Conservation (phyloP, 2,113 vertebrate genomes). For the Corythoichthys haematopterus region DNA sequence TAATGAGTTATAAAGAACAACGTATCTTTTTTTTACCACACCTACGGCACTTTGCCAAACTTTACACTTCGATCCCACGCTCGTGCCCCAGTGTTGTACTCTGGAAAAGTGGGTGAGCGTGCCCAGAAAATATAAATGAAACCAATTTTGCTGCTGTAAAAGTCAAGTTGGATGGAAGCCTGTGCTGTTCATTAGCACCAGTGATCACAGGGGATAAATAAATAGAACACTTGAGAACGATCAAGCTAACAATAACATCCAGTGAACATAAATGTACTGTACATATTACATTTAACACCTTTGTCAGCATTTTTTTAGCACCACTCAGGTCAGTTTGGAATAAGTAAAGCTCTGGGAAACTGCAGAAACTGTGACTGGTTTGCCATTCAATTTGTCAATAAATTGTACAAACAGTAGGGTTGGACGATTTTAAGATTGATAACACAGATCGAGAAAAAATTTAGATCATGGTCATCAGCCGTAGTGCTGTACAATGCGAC, state of each 20-base stretch:
- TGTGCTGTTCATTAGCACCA: constrained; percentile 25
- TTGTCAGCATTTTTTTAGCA: constrained; percentile 2
- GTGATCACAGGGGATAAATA: constrained; percentile 23
- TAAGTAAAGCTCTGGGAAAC: background rate
- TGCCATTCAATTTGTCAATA: too few relatives aligned
- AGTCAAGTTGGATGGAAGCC: constrained; percentile 20
- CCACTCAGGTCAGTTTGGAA: background rate
- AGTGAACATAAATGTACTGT: constrained; percentile 16
- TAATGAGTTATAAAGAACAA: background rate
- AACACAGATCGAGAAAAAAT: too few relatives aligned
- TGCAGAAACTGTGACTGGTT: background rate
- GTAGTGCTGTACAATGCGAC: too few relatives aligned
- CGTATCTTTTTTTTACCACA: constrained; percentile 14
- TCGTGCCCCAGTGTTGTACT: constrained; percentile 4
- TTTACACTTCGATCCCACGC: constrained; percentile 24
- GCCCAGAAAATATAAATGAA: constrained; percentile 30
- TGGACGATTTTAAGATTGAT: too few relatives aligned
- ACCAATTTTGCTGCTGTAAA: constrained; percentile 25
- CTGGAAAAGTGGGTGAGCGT: constrained; percentile 30
- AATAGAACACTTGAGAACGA: constrained; percentile 13
- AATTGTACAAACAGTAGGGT: too few relatives aligned
- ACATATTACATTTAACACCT: background rate
- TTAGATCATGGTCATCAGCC: too few relatives aligned
- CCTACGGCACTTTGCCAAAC: constrained; percentile 29
- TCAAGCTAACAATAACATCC: constrained; percentile 6